Base-by-base conservation (phyloP, 2,113 vertebrate genomes). In the Taxidea taxus region DNA sequence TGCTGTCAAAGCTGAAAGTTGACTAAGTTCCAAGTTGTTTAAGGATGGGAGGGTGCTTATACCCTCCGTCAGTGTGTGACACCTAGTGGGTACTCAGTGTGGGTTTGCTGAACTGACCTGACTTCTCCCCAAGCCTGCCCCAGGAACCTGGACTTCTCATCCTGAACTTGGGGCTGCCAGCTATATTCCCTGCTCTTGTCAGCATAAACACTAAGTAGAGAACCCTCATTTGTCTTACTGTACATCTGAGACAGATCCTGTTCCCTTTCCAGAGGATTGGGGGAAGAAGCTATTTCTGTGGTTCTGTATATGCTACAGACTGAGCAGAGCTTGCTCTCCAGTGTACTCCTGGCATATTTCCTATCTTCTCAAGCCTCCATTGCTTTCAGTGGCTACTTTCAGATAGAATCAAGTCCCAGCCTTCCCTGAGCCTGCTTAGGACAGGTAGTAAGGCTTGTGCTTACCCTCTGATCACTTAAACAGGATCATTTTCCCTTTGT, bases 1-100 rank as follows among this genome's bases (percentile, higher is more conserved):
- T 90, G 51, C 15, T 87, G 49, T 80, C 91, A 25, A 31, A 54
- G 44, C 85, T 39, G 15, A 92, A 51, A 15, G 0, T 74, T 37
- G 21, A 68, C 56, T 31, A 39, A 44, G 8, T 64, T 54, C n/a
- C 58, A 39, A 29, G 29, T 31, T 60, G n/a, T 85, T 49, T 68
- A 84, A 93, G 37, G 82, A 15, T 23, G 21, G 34, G 83, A 54
- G 29, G n/a, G 47, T 54, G 51, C 60, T 14, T 56, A 44, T 7
- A 9, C 80, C 8, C 18, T 56, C 66, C 16, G 11, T 7, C 2
- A 12, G 34, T 21, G 10, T 3, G 0, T 12, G 34, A 47, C 23
- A 42, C 75, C 44, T 80, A 31, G 51, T 11, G n/a, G 84, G 23
- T 42, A 23, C 74, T 23, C 23, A 11, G 23, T 34, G 7, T 47